These are phyloP conservation scores for Cinara cedri DNA, from an alignment of 2,888 invertebrate genomes.

Conservation along the genomic window DNA sequence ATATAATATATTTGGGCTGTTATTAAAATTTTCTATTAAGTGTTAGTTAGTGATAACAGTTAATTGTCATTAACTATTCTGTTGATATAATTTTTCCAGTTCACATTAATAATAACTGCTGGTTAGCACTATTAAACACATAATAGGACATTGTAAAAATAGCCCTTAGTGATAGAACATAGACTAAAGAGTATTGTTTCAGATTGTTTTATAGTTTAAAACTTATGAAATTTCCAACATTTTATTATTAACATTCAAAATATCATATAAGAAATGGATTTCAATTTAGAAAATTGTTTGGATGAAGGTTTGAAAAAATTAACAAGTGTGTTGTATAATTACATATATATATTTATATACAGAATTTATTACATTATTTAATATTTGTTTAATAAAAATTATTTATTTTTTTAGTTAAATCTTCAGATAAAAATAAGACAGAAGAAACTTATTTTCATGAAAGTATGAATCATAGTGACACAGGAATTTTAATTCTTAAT, in stretches of 20 bases:
- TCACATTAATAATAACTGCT: no score
- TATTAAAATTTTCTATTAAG: no score
- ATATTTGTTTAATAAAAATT: neutral
- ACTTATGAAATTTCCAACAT: neutral
- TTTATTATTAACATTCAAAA: neutral
- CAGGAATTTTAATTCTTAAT: neutral
- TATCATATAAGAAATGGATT: conserved; percentile 5
- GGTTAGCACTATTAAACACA: no score
- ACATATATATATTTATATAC: no score
- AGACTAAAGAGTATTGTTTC: no score
- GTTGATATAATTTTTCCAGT: no score
- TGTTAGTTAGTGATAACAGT: no score
- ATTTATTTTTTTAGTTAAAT: neutral
- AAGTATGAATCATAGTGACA: neutral
- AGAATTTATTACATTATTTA: no score
- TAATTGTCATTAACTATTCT: no score
- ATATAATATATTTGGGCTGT: no score
- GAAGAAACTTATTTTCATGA: conserved; percentile 33
- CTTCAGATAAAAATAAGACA: neutral
- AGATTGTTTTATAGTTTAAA: neutral
- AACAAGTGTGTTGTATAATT: conserved; percentile 12
- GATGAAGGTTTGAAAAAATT: conserved; percentile 21
- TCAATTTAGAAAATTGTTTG: conserved; percentile 21
- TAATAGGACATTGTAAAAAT: no score
- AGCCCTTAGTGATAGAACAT: no score